Evolutionary conservation across 2,888 invertebrate species (phyloP).

Genomic region (Heteromurus nitidus): DNA sequence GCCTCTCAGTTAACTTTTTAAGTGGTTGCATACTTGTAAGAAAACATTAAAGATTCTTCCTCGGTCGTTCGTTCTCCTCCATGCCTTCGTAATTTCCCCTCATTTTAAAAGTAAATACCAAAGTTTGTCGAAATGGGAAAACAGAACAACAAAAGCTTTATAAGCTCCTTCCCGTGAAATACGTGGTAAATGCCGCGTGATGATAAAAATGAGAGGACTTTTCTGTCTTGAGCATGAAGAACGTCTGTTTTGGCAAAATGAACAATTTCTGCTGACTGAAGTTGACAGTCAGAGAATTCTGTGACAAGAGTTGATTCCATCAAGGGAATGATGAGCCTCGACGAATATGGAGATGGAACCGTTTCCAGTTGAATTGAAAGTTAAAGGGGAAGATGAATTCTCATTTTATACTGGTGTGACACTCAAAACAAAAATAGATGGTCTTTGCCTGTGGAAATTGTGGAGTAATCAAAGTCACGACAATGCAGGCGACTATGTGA

Average conservation of each 20-base stretch:
- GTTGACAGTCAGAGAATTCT: conserved; percentile 56
- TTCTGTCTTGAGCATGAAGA: conserved; percentile 42
- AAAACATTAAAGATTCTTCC: conserved; percentile 19
- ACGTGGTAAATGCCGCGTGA: not conserved
- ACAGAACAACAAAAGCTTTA: conserved; percentile 23
- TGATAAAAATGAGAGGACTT: conserved; percentile 25
- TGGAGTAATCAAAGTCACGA: not conserved
- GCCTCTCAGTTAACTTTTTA: conserved; percentile 21
- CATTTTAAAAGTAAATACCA: conserved; percentile 15
- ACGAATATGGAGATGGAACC: too few relatives aligned
- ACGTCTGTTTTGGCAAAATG: conserved; percentile 46
- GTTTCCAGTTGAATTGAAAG: not conserved
- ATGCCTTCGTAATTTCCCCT: not conserved
- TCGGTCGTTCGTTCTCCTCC: not conserved
- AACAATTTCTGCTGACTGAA: conserved; percentile 55
- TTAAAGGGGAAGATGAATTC: conserved; percentile 17
- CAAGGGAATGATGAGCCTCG: conserved; percentile 26
- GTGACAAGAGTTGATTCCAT: conserved; percentile 25
- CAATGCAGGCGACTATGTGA: not conserved
- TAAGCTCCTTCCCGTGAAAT: not conserved
- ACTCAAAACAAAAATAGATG: not conserved
- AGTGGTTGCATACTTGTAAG: conserved; percentile 31
- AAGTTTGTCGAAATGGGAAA: conserved; percentile 18
- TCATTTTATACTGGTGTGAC: conserved; percentile 11
- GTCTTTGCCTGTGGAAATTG: not conserved